A percentile compares a stretch with the other conserved stretches of the same genome.
Conservation (phyloP, 1,140 invertebrate species). For the Planococcus citri region DNA sequence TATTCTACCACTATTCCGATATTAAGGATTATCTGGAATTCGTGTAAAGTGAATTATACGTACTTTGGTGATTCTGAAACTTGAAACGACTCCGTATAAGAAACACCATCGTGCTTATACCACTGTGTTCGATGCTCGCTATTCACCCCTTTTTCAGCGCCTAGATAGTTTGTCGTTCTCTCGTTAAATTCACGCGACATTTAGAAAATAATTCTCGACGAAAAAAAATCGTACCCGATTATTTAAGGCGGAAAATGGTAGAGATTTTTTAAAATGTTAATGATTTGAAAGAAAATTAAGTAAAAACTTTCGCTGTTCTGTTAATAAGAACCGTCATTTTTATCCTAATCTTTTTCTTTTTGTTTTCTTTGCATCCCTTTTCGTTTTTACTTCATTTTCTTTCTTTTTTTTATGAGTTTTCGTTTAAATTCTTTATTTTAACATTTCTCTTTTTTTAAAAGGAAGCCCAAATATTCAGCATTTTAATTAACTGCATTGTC, state of each 20-base stretch:
- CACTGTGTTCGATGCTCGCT: too few species aligned
- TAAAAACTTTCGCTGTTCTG: not conserved
- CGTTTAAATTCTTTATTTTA: not conserved
- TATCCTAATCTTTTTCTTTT: not conserved
- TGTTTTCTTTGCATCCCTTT: not conserved
- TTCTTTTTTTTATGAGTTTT: not conserved
- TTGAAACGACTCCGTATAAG: too few species aligned
- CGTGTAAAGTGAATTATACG: too few species aligned
- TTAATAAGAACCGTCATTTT: not conserved
- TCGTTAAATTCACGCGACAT: not conserved
- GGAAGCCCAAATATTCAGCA: not conserved
- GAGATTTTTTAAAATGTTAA: not conserved
- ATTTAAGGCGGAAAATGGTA: not conserved
- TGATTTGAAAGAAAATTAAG: not conserved
- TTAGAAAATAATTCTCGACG: not conserved
- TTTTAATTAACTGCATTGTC: conserved; percentile 8
- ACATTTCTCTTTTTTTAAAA: not conserved
- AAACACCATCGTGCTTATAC: not conserved
- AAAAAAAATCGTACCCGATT: not conserved
- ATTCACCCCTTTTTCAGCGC: not conserved
- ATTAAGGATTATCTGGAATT: too few species aligned
- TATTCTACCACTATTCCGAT: too few species aligned
- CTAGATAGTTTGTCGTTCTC: not conserved
- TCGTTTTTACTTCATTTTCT: not conserved
- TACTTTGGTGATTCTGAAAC: too few species aligned